Evolutionary conservation across 2,113 vertebrate species (phyloP), one percentile per base, ranked within the genome.

Genomic region (Lepus europaeus): DNA sequence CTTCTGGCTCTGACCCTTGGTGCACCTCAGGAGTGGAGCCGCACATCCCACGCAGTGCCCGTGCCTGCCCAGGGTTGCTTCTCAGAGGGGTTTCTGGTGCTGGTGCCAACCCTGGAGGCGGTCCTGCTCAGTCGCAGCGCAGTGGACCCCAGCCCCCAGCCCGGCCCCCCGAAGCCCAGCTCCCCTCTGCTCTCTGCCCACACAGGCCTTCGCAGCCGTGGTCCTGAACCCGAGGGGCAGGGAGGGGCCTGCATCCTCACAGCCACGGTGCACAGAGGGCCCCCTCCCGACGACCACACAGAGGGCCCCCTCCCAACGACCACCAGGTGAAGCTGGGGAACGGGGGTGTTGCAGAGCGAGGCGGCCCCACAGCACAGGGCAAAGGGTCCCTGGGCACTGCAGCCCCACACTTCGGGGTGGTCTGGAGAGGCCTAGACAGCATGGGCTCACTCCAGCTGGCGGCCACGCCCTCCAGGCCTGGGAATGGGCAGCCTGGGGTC

Each of bases 81-180:
- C 19, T 83, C 0, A 6, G 25, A 59, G 39, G 36, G 29, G 27
- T 17, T 9, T 4, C 25, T 4, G 5, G 5, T 0, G 2, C 53
- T 27, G 9, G 10, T 1, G 13, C 29, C 77, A 31, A 13, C 31
- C 5, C 61, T 45, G 19, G 36, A 19, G 2, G 33, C 6, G n/a
- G 25, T 31, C 77, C 33, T 45, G 6, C 13, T 36, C 68, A 27
- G 85, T 13, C 61, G 20, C 19, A 25, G 3, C 4, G 3, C 3
- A 11, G 33, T 16, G 39, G 4, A 70, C 10, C 51, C 76, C 16
- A 17, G 56, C 56, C 56, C 56, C 2, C 1, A n/a, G 59, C 9
- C 14, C 56, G 51, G 23, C 25, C 68, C 29, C 66, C 25, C 1
- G 70, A 22, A 66, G 8, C 23, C 20, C 5, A 2, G 49, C 1